Percentiles rank a stretch among this genome's conserved stretches.
Conservation (phyloP, 30 jellyfish, hydroid and myxozoan species). For the Mastigias papua region DNA sequence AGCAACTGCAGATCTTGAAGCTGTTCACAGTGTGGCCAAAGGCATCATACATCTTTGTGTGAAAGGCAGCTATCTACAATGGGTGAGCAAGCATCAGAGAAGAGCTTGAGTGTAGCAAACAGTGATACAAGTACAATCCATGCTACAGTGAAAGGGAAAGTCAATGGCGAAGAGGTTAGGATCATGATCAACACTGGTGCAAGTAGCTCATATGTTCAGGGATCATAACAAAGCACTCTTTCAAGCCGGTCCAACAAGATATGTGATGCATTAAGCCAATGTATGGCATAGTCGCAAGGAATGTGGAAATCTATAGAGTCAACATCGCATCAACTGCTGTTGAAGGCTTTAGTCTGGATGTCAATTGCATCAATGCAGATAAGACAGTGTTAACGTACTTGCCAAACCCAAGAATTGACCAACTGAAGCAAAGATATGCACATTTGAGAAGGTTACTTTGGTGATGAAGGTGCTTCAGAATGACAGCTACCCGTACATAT, state of each 20-base stretch:
- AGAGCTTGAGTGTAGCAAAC: conserved; percentile 25
- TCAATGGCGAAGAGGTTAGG: too few relatives aligned
- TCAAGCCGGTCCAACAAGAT: conserved; percentile 24
- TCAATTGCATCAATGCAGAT: conserved; percentile 62
- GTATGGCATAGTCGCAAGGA: conserved; percentile 57
- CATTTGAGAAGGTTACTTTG: conserved; percentile 47
- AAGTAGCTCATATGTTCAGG: conserved; percentile 32
- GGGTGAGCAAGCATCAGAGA: too few relatives aligned
- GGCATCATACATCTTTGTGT: conserved; percentile 68
- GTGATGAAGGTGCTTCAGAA: conserved; percentile 58
- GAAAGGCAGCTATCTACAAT: neutral
- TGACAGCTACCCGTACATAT: conserved; percentile 69
- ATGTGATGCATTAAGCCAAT: conserved; percentile 35
- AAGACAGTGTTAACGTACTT: conserved; percentile 47
- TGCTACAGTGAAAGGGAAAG: conserved; percentile 24
- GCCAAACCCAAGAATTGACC: conserved; percentile 67
- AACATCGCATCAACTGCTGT: conserved; percentile 30
- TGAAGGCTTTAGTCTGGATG: conserved; percentile 41
- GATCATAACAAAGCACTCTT: neutral
- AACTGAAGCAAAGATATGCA: conserved; percentile 31
- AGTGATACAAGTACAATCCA: conserved; percentile 20
- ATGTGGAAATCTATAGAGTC: conserved; percentile 38
- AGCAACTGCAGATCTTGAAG: conserved; percentile 39
- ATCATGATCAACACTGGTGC: too few relatives aligned
- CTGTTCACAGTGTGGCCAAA: conserved; percentile 34